Evolutionary conservation across 2,888 invertebrate genomes (phyloP), one percentile per base, ranked within the genome.

Genomic region (Eupithecia tripunctaria): DNA sequence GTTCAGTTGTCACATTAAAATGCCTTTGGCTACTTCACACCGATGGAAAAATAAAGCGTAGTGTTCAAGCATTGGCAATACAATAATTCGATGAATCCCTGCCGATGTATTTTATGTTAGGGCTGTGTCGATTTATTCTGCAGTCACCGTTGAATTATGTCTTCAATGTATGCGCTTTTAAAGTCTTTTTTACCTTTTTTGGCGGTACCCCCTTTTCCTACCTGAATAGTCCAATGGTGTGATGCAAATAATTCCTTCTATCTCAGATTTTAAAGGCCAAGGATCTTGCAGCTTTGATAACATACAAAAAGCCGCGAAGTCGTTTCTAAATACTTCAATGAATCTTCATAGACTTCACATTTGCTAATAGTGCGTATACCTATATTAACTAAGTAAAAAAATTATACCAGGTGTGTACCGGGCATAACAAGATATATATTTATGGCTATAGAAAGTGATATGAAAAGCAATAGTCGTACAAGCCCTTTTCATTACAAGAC

Each of bases 1-100:
- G 94, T 93, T 87, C 87, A 81, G 80, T 82, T 90, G 92, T 91
- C 93, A 92, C 93, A 91, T 94, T 94, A 93, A 94, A 94, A 94
- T 93, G 88, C 92, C 91, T 85, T 83, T 79, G 87, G 89, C 90
- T 90, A 89, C 90, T 88, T 89, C 88, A 88, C 88, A 87, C 86
- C 84, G 87, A 85, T 67, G 85, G 84, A 86, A 89, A 90, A 90
- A 90, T 89, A 89, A 89, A 87, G 81, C 80, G 79, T 74, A 71
- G 81, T 80, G 83, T 84, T 81, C 68, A 64, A 84, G 87, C 86
- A 89, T 89, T 88, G 88, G 86, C 89, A 82, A 87, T 84, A 89
- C 88, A 91, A 90, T 89, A 88, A 92, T 91, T 89, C 89, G 87
- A 88, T 87, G 89, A 89, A 89, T 89, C 86, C 83, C 80, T 80